Evolutionary conservation across 2,888 invertebrate genomes (phyloP), one percentile per base, ranked within the genome.

Genomic region (Tinea pellionella): DNA sequence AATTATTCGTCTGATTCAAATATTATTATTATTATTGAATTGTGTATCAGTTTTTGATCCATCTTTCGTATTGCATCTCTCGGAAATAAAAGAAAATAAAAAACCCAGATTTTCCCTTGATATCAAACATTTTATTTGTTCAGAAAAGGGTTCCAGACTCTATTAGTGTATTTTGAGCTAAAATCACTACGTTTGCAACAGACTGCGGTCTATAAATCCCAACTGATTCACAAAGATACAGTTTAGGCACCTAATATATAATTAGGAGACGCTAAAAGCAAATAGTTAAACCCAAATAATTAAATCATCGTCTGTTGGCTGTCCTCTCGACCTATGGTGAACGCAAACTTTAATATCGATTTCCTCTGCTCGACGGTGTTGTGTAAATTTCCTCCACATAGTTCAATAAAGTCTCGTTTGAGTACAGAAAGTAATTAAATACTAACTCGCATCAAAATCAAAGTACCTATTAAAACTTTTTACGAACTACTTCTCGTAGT

Each of bases 241-340:
- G 30, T n/a, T 57, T 15, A 57, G 19, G 30, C 57, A 32, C 57
- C 57, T 57, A 32, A 57, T 57, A 57, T 16, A 57, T 32, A 57
- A 57, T 57, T 57, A 57, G 32, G 30, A 32, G 57, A 57, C n/a
- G 32, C 9, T 32, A 32, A 57, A 57, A 57, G 57, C 32, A 30
- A 57, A 57, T 12, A 32, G n/a, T 15, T 9, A 15, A 13, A 57
- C 57, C 57, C 57, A 30, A 57, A 57, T 57, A 57, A 57, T 57
- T 57, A 57, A 13, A n/a, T 55, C 19, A 24, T 57, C 13, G 57
- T 15, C 53, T 18, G 53, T 24, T 2, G 41, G 8, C 9, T 12
- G 37, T 47, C 15, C 47, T 47, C 47, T 47, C 53, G 53, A 6
- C 18, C 24, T 24, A 18, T 24, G 53, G 53, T 53, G 19, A 53